Evolutionary conservation across 2,797 vertebrate species (phyloP).

Genomic region (Arremon aurantiirostris): DNA sequence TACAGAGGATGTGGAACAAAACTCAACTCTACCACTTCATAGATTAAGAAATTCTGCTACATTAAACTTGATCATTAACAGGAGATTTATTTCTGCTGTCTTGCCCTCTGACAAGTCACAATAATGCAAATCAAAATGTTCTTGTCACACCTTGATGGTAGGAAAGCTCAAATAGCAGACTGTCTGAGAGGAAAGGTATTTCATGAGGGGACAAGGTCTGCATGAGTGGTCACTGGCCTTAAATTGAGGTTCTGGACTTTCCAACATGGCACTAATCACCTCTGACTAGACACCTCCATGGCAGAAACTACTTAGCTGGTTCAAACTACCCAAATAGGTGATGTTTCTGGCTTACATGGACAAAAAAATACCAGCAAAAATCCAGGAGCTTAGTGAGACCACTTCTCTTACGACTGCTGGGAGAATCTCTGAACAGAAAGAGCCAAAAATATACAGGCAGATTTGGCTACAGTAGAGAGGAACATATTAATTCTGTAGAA

Average conservation of each 20-base stretch:
- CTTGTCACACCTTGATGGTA: neutral
- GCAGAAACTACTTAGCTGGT: neutral
- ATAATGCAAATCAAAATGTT: neutral
- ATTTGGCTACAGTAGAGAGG: neutral
- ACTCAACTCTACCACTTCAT: neutral
- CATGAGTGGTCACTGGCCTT: neutral
- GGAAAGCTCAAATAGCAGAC: neutral
- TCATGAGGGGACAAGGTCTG: neutral
- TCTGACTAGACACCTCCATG: neutral
- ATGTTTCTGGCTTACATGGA: neutral
- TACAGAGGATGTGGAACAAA: neutral
- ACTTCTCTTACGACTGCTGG: accelerated
- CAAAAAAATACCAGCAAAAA: neutral
- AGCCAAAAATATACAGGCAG: neutral
- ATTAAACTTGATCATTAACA: neutral
- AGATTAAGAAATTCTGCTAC: neutral
- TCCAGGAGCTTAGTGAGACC: neutral
- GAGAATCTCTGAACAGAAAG: neutral
- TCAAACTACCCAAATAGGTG: neutral
- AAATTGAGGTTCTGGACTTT: neutral
- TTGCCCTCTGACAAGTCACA: neutral
- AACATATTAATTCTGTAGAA: neutral
- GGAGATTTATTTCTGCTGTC: neutral
- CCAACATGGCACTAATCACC: neutral
- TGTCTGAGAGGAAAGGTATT: neutral